phyloP scores from a whole-genome alignment of 2,113 vertebrate species.

The Gadus macrocephalus region DNA sequence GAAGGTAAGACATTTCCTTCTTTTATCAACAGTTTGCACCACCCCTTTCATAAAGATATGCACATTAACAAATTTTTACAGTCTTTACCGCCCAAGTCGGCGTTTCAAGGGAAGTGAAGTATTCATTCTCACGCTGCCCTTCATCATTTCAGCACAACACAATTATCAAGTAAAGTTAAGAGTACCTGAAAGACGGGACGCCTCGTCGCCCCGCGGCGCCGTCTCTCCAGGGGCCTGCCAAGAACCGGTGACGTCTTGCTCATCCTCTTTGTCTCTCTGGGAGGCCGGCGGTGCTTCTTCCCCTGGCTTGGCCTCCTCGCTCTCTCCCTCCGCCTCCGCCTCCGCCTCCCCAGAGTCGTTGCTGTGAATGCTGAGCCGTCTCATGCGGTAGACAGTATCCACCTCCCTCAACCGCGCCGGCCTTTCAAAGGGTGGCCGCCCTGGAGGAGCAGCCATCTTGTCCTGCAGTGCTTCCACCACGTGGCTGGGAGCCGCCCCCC shows the following conservation, averaged over 20 bases:
- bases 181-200: slow-evolving; percentile 61
- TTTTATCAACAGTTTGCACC: too few relatives aligned
- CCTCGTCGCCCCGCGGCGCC: slow-evolving; percentile 47
- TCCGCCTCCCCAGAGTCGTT: slow-evolving; percentile 77
- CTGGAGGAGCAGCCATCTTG: slow-evolving; percentile 77
- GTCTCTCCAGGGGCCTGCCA: slow-evolving; percentile 47
- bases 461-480: slow-evolving; percentile 85
- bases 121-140: too few relatives aligned
- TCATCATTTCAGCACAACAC: too few relatives aligned
- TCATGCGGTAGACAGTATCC: slow-evolving; percentile 84
- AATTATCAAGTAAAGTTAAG: not conserved
- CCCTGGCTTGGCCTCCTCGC: slow-evolving; percentile 52
- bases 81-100: too few relatives aligned
- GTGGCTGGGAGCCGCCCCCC: slow-evolving; percentile 74
- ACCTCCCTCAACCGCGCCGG: slow-evolving; percentile 88
- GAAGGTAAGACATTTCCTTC: too few relatives aligned
- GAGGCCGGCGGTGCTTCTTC: slow-evolving; percentile 37
- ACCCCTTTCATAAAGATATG: too few relatives aligned
- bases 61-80: too few relatives aligned
- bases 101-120: too few relatives aligned
- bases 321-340: slow-evolving; percentile 56
- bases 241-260: slow-evolving; percentile 60
- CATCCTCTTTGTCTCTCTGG: slow-evolving; percentile 59
- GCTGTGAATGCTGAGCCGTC: slow-evolving; percentile 82
- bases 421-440: slow-evolving; percentile 79